phyloP scores from a whole-genome alignment of 1,140 invertebrate genomes.

The Zaprionus vittiger region DNA sequence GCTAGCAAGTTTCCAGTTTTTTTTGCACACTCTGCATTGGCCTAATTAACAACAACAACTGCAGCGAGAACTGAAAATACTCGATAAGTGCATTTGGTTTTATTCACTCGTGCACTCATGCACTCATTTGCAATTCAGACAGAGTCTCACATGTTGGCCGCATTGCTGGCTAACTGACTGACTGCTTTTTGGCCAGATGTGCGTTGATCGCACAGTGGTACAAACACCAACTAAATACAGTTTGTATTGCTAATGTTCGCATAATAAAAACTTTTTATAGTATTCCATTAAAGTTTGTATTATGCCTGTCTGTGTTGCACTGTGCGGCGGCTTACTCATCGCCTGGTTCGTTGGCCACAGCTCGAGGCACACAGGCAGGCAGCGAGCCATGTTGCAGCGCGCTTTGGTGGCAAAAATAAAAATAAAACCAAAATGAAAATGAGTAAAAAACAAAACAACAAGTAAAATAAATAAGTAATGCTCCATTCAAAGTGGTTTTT shows the following conservation, averaged over 20 bases:
- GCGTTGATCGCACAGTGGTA: slow-evolving; percentile 6
- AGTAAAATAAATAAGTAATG: slow-evolving; percentile 35
- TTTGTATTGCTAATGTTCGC: background rate
- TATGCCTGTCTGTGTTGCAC: background rate
- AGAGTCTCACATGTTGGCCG: slow-evolving; percentile 66
- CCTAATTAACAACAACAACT: slow-evolving; percentile 64
- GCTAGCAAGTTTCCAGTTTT: slow-evolving; percentile 21
- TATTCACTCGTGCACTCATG: slow-evolving; percentile 63
- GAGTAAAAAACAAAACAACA: slow-evolving; percentile 3
- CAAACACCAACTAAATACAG: background rate
- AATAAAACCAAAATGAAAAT: slow-evolving; percentile 7
- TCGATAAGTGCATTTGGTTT: slow-evolving; percentile 48
- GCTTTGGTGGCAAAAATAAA: slow-evolving; percentile 52
- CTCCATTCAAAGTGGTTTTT: slow-evolving; percentile 52
- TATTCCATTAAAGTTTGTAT: background rate
- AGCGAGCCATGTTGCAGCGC: slow-evolving; percentile 49
- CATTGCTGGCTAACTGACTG: slow-evolving; percentile 50
- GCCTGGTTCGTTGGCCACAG: slow-evolving; percentile 70
- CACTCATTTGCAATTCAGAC: slow-evolving; percentile 73
- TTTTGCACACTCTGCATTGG: slow-evolving; percentile 55
- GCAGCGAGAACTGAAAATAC: slow-evolving; percentile 8
- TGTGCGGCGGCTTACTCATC: slow-evolving; percentile 65
- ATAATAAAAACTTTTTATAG: background rate
- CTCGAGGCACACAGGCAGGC: slow-evolving; percentile 21
- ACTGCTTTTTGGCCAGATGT: slow-evolving; percentile 74